Conservation (phyloP, 2,113 vertebrate genomes). For the Motacilla alba region DNA sequence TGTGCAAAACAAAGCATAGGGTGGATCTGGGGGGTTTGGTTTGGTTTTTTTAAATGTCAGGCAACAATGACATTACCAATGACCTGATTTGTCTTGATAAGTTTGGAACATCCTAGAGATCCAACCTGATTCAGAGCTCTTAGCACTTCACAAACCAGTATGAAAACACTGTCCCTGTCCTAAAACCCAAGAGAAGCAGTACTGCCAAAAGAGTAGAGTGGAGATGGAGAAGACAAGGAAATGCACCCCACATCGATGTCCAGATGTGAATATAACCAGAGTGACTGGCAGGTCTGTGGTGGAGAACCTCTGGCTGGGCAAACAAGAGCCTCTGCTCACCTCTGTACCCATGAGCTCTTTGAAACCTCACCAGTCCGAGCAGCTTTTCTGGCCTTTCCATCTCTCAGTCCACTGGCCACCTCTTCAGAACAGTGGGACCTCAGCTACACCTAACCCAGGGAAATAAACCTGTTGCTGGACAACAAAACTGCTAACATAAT, state of each 20-base stretch:
- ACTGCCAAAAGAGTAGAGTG: neutral
- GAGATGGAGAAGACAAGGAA: neutral
- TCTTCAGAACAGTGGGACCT: neutral
- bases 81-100: neutral
- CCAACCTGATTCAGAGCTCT: neutral
- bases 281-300: neutral
- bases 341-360: neutral
- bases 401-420: neutral
- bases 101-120: neutral
- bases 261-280: neutral
- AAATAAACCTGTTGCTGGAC: neutral
- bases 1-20: neutral
- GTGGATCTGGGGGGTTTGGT: fast-evolving
- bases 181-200: neutral
- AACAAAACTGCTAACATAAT: neutral
- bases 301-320: neutral
- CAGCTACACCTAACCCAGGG: neutral
- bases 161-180: neutral
- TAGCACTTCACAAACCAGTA: neutral
- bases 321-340: neutral
- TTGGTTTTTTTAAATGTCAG: neutral
- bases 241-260: fast-evolving
- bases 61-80: neutral
- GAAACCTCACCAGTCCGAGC: neutral
- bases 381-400: neutral